Conservation (phyloP, 2,888 invertebrate species). For the Dioctria rufipes region DNA sequence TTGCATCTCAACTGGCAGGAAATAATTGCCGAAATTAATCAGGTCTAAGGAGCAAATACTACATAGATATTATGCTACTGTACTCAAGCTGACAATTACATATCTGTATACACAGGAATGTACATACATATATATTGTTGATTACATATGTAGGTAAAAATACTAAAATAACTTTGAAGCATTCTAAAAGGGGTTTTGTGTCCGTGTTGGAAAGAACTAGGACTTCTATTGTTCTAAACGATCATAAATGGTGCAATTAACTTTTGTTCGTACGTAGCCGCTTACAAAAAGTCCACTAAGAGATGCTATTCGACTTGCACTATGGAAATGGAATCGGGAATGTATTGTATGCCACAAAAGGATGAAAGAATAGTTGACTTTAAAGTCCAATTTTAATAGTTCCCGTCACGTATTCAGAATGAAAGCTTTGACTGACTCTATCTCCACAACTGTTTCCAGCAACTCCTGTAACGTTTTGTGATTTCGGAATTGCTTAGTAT, state of each 20-base stretch:
- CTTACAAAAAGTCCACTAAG: slow-evolving; percentile 16
- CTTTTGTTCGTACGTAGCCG: slow-evolving; percentile 21
- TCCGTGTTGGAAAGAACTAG: slow-evolving; percentile 38
- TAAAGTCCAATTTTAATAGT: slow-evolving; percentile 49
- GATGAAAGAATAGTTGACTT: slow-evolving; percentile 42
- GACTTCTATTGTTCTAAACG: slow-evolving; percentile 44
- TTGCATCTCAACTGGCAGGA: too few species aligned
- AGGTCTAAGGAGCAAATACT: too few species aligned
- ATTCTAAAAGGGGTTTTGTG: not conserved
- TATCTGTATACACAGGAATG: too few species aligned
- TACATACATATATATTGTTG: too few species aligned
- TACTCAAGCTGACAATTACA: too few species aligned
- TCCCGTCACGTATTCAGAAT: slow-evolving; percentile 31
- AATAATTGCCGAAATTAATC: too few species aligned
- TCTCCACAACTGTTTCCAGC: slow-evolving; percentile 16
- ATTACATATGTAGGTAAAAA: too few species aligned
- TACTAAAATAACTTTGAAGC: too few species aligned
- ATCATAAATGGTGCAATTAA: slow-evolving; percentile 52
- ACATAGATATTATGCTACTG: too few species aligned
- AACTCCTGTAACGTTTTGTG: not conserved
- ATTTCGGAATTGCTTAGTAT: slow-evolving; percentile 3
- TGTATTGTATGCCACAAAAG: slow-evolving; percentile 38
- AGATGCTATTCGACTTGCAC: not conserved
- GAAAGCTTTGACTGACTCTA: slow-evolving; percentile 6
- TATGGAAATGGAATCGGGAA: slow-evolving; percentile 19